Conservation (phyloP, 1,140 invertebrate genomes). For the Aphaenogaster rudis region DNA sequence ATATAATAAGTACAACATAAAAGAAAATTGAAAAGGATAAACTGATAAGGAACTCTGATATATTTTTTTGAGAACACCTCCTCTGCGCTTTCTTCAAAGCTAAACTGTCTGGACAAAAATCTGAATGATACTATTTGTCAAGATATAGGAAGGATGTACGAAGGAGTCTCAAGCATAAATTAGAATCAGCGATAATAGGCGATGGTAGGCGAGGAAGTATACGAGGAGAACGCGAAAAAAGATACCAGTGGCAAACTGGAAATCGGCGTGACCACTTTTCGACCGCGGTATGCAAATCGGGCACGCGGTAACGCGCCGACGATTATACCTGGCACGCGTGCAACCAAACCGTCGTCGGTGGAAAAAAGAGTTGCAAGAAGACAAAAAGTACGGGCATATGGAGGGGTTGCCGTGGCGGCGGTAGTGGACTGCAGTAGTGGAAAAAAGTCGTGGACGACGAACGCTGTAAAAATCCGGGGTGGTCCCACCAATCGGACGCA, state of each 20-base stretch:
- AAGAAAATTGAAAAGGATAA: not conserved
- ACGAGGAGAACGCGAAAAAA: slow-evolving; percentile 60
- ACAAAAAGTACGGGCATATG: slow-evolving; percentile 64
- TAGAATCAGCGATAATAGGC: not conserved
- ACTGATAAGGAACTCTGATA: not conserved
- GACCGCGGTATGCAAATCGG: slow-evolving; percentile 84
- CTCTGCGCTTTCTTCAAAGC: not conserved
- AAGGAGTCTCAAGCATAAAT: not conserved
- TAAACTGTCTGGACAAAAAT: not conserved
- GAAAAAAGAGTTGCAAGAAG: slow-evolving; percentile 68
- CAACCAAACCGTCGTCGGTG: slow-evolving; percentile 61
- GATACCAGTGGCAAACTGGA: slow-evolving; percentile 60
- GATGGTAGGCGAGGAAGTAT: not conserved
- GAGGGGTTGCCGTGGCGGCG: slow-evolving; percentile 17
- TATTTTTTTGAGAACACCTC: not conserved
- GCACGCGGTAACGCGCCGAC: slow-evolving; percentile 82
- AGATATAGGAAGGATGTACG: not conserved
- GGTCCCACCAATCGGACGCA: slow-evolving; percentile 83
- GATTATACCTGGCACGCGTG: slow-evolving; percentile 81
- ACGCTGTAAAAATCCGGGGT: slow-evolving; percentile 83
- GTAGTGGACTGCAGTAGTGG: slow-evolving; percentile 54
- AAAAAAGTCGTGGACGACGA: slow-evolving; percentile 80
- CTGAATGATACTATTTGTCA: not conserved
- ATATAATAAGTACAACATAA: not conserved
- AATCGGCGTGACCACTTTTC: slow-evolving; percentile 80